Base-by-base conservation (phyloP, 1,140 invertebrate species). In the Episyrphus balteatus region DNA sequence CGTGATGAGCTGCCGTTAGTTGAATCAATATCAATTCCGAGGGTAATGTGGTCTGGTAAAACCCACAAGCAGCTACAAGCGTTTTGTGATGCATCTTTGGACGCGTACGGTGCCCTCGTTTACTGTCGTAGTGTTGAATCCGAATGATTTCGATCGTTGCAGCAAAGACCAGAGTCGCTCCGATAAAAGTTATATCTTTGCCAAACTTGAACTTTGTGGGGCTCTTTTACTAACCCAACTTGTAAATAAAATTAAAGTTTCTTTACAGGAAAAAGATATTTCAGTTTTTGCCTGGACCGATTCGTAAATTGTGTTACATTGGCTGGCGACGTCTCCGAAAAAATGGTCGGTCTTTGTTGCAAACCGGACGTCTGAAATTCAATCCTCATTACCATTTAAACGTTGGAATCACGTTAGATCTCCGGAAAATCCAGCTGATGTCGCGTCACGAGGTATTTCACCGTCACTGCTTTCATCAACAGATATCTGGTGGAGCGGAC, bases 321-420 rank as follows among this genome's bases (percentile, higher is more conserved):
- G 49, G 50, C 17, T 47, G 18, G 42, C 38, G 7, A 42, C 48
- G 12, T 38, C 34, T 17, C 32, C 48, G 3, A 12, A 33, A 2
- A 40, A 41, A n/a, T 50, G 52, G n/a, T 55, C 58, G 42, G 56
- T 56, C 1, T 65, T 57, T 51, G 55, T 60, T 14, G 56, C 58
- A 3, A 64, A 66, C 46, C 42, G 61, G 31, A 51, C 64, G 0
- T 41, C 47, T 2, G 39, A 49, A 17, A 65, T 62, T 15, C 54
- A 59, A 18, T 40, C 51, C 13, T 14, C 44, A 1, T 48, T 56
- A 11, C 32, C 47, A 8, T 17, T 15, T 34, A 18, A 48, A 11
- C 37, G 55, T 13, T 68, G 61, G 59, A 18, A 43, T 9, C 55
- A 68, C 42, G 53, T 62, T 11, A 18, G 44, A 1, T 53, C 56